Conservation (phyloP, 2,113 vertebrate genomes). For the Tautogolabrus adspersus region DNA sequence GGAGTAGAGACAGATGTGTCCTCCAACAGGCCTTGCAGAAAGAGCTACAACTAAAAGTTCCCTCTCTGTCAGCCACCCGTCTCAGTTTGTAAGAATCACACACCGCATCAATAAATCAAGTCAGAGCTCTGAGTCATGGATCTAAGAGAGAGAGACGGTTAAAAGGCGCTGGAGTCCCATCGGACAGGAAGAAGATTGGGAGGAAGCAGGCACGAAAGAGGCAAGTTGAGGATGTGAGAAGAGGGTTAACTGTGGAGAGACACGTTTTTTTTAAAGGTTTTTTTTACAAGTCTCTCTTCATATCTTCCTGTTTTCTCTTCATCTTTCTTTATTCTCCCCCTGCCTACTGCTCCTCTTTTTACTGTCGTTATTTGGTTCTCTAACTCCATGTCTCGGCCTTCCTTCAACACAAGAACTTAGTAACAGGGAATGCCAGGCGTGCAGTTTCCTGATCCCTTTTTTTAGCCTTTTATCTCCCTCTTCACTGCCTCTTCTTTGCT, state of each 20-base stretch:
- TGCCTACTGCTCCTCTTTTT: neutral
- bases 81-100: conserved; percentile 66
- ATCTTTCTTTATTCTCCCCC: neutral
- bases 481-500: conserved; percentile 35
- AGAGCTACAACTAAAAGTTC: conserved; percentile 54
- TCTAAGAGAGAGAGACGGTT: conserved; percentile 45
- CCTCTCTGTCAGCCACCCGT: conserved; percentile 55
- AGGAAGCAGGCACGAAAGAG: conserved; percentile 47
- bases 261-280: neutral
- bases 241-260: conserved; percentile 40
- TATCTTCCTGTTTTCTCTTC: conserved; percentile 8
- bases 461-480: conserved; percentile 58
- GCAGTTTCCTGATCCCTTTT: conserved; percentile 61
- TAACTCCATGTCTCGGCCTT: conserved; percentile 15
- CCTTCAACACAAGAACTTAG: conserved; percentile 46
- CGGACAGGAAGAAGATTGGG: conserved; percentile 36
- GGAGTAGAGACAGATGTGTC: conserved; percentile 37
- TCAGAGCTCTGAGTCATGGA: conserved; percentile 43
- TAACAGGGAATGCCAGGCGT: conserved; percentile 41
- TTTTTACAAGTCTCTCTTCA: conserved; percentile 5
- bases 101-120: conserved; percentile 67
- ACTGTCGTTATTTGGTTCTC: conserved; percentile 8
- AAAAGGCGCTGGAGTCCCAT: conserved; percentile 55
- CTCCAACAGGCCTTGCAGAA: conserved; percentile 50
- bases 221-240: conserved; percentile 38